Conservation (phyloP, 2,888 invertebrate genomes). For the Acrobeloides nanus region DNA sequence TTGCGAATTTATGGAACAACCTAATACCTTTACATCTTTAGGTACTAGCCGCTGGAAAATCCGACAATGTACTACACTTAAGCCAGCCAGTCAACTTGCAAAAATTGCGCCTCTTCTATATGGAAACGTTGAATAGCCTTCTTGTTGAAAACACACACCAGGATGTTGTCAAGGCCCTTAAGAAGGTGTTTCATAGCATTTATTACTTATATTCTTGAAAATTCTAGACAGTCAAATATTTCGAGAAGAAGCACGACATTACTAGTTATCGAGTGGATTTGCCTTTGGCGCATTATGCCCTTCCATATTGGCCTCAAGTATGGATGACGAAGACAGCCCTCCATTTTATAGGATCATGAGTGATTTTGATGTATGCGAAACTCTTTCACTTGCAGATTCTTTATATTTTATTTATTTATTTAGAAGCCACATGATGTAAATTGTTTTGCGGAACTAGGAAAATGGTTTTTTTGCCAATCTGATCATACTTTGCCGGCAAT, state of each 20-base stretch:
- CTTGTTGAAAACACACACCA: too few relatives aligned
- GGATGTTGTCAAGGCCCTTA: slow-evolving; percentile 16
- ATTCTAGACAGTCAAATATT: slow-evolving; percentile 53
- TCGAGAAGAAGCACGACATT: slow-evolving; percentile 46
- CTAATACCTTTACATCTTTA: too few relatives aligned
- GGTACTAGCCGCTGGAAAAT: too few relatives aligned
- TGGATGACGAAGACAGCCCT: slow-evolving; percentile 21
- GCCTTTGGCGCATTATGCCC: slow-evolving; percentile 53
- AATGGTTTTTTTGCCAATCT: slow-evolving; percentile 68
- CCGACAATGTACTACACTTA: too few relatives aligned
- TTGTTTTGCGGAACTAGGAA: slow-evolving; percentile 60
- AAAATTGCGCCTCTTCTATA: slow-evolving; percentile 26
- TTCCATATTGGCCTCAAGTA: slow-evolving; percentile 54
- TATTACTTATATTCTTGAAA: too few relatives aligned
- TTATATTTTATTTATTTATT: too few relatives aligned
- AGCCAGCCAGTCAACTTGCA: slow-evolving; percentile 25
- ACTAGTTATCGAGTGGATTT: slow-evolving; percentile 58
- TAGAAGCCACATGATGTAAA: slow-evolving; percentile 57
- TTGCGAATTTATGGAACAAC: too few relatives aligned
- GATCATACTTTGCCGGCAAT: slow-evolving; percentile 74
- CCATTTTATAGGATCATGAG: slow-evolving; percentile 17
- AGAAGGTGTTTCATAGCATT: too few relatives aligned
- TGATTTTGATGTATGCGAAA: slow-evolving; percentile 10
- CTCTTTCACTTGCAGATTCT: too few relatives aligned
- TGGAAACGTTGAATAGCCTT: slow-evolving; percentile 19